A percentile compares a stretch with the other conserved stretches of the same genome.
phyloP scores from a whole-genome alignment of 2,113 vertebrate species.

The Macrotus californicus region DNA sequence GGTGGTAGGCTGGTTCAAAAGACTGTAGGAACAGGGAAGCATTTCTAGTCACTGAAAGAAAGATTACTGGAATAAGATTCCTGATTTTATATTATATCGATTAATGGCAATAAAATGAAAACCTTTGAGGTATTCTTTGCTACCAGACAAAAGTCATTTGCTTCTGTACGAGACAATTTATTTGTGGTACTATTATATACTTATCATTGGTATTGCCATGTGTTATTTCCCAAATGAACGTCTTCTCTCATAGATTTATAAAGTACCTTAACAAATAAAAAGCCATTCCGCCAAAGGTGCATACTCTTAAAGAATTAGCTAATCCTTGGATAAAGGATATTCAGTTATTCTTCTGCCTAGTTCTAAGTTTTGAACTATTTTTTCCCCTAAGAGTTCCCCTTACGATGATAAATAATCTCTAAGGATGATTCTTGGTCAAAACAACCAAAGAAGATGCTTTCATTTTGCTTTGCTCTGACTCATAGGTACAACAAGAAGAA shows the following conservation, averaged over 20 bases:
- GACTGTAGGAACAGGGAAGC: neutral
- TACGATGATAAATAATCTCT: neutral
- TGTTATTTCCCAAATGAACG: neutral
- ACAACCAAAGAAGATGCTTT: neutral
- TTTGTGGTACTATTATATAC: neutral
- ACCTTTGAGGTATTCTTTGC: neutral
- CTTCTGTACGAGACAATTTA: neutral
- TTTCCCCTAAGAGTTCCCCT: neutral
- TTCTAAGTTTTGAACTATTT: neutral
- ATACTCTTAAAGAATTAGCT: neutral
- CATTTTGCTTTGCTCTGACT: neutral
- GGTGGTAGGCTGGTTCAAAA: neutral
- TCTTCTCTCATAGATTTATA: neutral
- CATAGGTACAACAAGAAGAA: neutral
- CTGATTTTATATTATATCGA: neutral
- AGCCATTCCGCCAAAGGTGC: neutral
- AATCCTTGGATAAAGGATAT: neutral
- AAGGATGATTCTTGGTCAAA: neutral
- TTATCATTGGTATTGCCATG: neutral
- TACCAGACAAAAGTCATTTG: neutral
- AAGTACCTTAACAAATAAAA: neutral
- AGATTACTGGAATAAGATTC: neutral
- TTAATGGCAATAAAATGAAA: neutral
- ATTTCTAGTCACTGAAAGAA: neutral
- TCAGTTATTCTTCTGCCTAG: neutral